Evolutionary conservation across 2,113 vertebrate species (phyloP).

Genomic region (Nibea coibor): DNA sequence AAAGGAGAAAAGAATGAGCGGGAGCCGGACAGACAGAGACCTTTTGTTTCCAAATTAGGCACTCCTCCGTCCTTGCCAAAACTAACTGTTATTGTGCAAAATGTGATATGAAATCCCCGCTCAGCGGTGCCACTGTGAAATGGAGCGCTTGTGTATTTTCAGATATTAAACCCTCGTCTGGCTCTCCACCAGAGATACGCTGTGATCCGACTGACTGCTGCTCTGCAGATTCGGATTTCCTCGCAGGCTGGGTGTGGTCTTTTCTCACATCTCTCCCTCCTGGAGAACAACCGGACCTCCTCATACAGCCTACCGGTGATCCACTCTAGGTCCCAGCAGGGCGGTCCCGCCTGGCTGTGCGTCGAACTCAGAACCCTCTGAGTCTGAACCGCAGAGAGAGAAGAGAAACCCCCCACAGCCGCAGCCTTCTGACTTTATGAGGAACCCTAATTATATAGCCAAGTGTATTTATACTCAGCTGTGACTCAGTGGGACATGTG

Average conservation of each 20-base stretch:
- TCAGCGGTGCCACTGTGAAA: conserved; percentile 34
- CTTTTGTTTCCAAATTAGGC: conserved; percentile 60
- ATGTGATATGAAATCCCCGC: conserved; percentile 26
- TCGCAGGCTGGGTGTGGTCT: conserved; percentile 1
- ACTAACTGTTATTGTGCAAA: conserved; percentile 48
- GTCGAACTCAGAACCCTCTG: conserved; percentile 13
- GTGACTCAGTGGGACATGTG: conserved; percentile 73
- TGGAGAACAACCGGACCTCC: conserved; percentile 33
- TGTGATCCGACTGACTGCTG: not conserved
- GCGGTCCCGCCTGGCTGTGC: conserved; percentile 49
- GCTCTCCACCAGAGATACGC: not conserved
- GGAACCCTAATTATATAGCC: conserved; percentile 77
- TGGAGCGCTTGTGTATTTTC: conserved; percentile 16
- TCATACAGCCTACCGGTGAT: not conserved
- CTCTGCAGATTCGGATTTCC: conserved; percentile 1
- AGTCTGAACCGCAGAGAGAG: conserved; percentile 58
- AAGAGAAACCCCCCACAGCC: conserved; percentile 53
- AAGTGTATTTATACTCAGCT: conserved; percentile 76
- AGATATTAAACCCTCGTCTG: conserved; percentile 41
- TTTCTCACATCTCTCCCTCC: conserved; percentile 7
- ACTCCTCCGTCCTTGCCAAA: conserved; percentile 25
- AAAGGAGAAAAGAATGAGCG: not conserved
- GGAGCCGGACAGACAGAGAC: conserved; percentile 13
- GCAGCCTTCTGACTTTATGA: conserved; percentile 65
- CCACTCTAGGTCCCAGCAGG: conserved; percentile 24